Percentiles rank a stretch among this genome's conserved stretches.
These are phyloP conservation scores for Drosophila insularis DNA, from an alignment of 1,140 invertebrate genomes.

Conservation along the genomic window DNA sequence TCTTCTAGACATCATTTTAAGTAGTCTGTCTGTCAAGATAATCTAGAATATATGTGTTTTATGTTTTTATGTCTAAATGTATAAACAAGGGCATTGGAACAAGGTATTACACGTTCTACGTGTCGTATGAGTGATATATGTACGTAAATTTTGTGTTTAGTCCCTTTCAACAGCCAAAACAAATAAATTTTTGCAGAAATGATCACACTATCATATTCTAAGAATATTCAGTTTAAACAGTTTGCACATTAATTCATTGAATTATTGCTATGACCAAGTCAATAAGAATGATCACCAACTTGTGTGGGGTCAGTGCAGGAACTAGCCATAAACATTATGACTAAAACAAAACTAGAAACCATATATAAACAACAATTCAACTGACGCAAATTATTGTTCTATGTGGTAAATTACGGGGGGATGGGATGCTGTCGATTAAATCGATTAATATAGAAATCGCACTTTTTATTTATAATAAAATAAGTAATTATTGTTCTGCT, in stretches of 20 bases:
- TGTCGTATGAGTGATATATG: neutral
- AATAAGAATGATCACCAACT: neutral
- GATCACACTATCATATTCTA: neutral
- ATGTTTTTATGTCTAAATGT: too few relatives aligned
- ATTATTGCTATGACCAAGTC: neutral
- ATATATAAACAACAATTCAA: constrained; percentile 1
- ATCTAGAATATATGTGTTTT: too few relatives aligned
- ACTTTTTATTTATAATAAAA: constrained; percentile 24
- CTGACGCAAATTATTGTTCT: constrained; percentile 12
- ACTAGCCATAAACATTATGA: constrained; percentile 15
- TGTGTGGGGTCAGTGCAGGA: constrained; percentile 20
- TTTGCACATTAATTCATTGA: neutral
- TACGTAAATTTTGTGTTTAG: neutral
- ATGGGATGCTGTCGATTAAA: constrained; percentile 18
- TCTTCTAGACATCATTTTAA: too few relatives aligned
- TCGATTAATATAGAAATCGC: neutral
- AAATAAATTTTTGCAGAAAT: neutral
- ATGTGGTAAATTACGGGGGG: neutral
- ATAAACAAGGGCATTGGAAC: too few relatives aligned
- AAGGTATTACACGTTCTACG: neutral
- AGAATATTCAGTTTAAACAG: neutral
- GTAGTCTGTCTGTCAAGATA: too few relatives aligned
- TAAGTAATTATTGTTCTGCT: constrained; percentile 22
- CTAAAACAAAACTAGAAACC: neutral
- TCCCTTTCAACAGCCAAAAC: neutral